phyloP scores from a whole-genome alignment of 2,113 vertebrate species.

The Gadus macrocephalus region DNA sequence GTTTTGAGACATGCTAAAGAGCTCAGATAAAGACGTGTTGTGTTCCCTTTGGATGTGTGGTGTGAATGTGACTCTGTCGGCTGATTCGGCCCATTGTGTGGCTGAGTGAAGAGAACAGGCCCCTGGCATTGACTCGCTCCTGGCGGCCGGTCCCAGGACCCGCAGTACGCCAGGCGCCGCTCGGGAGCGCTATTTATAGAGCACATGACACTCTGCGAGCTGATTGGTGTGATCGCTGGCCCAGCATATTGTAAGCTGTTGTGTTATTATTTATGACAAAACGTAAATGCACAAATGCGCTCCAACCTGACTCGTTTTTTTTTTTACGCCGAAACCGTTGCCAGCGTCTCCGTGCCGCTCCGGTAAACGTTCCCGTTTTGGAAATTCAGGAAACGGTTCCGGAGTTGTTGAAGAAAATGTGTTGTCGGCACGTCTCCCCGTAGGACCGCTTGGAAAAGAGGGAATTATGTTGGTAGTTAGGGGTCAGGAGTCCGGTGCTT shows the following conservation, averaged over 20 bases:
- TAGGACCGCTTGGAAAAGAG: no score
- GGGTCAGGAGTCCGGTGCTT: no score
- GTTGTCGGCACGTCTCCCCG: no score
- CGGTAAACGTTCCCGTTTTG: no score
- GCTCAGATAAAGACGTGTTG: constrained; percentile 44
- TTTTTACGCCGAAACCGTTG: no score
- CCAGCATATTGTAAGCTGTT: constrained; percentile 10
- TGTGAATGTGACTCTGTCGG: constrained; percentile 49
- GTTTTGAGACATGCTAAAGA: constrained; percentile 32
- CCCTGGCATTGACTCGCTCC: constrained; percentile 27
- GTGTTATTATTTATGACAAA: not conserved
- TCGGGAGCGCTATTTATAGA: constrained; percentile 36
- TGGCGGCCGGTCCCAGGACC: constrained; percentile 42
- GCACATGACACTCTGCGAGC: constrained; percentile 21
- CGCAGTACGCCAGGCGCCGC: constrained; percentile 25
- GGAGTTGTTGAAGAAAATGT: no score
- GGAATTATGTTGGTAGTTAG: no score
- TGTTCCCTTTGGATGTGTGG: constrained; percentile 45
- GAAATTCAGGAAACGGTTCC: no score
- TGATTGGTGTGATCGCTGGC: constrained; percentile 34
- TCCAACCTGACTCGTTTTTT: no score
- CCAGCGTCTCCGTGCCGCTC: no score
- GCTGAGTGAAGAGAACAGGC: constrained; percentile 40
- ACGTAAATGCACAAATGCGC: not conserved
- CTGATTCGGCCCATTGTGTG: constrained; percentile 43